Evolutionary conservation across 2,888 invertebrate genomes (phyloP).

Genomic region (Cataglyphis altisquamis): DNA sequence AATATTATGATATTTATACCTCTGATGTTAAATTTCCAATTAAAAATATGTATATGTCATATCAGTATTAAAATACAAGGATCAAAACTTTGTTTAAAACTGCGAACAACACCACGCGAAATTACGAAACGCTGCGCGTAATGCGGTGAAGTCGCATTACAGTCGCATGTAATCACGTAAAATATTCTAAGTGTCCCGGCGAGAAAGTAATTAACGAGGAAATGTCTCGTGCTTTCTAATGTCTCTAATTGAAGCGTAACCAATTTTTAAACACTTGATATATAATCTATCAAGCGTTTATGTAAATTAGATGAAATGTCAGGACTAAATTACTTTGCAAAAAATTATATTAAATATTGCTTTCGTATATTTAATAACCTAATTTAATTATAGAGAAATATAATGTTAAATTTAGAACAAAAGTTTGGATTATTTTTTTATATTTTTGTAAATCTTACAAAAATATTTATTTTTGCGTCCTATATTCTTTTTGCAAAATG

Average conservation of each 20-base stretch:
- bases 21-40: background rate
- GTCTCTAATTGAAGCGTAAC: background rate
- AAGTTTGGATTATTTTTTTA: background rate
- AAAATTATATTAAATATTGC: conserved; percentile 23
- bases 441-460: background rate
- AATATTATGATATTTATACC: background rate
- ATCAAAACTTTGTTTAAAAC: conserved; percentile 53
- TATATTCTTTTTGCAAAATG: background rate
- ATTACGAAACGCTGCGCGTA: conserved; percentile 43
- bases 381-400: background rate
- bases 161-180: conserved; percentile 35
- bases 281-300: conserved; percentile 42
- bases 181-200: conserved; percentile 36
- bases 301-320: conserved; percentile 46
- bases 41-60: background rate
- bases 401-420: background rate
- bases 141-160: background rate
- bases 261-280: conserved; percentile 20
- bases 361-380: background rate
- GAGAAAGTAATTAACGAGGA: conserved; percentile 58
- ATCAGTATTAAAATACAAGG: conserved; percentile 53
- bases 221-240: conserved; percentile 56
- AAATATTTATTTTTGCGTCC: background rate
- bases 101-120: conserved; percentile 19
- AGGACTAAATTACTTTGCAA: background rate